These are phyloP conservation scores for Diarsia rubi DNA, from an alignment of 2,888 invertebrate species.

Conservation along the genomic window DNA sequence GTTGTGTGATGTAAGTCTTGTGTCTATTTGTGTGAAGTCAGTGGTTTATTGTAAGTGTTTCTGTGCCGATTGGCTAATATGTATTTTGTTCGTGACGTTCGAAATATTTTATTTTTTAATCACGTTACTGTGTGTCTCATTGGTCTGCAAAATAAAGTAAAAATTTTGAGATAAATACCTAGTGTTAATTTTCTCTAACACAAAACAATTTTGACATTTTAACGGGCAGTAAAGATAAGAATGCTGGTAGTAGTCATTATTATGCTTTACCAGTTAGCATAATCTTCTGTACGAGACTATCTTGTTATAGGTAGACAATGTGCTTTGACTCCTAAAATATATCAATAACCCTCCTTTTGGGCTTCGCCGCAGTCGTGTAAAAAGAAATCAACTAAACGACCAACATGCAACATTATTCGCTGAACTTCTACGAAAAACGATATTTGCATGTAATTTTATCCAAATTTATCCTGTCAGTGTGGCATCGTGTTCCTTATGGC, in stretches of 20 bases:
- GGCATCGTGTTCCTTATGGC: conserved; percentile 60
- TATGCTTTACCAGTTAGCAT: neutral
- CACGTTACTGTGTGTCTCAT: neutral
- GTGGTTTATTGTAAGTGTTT: conserved; percentile 13
- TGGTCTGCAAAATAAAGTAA: neutral
- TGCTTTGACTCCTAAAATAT: neutral
- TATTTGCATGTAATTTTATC: conserved; percentile 61
- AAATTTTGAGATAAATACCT: neutral
- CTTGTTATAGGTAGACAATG: neutral
- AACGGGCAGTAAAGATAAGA: neutral
- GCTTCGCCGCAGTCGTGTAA: neutral
- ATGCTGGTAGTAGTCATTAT: neutral
- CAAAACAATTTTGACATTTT: neutral
- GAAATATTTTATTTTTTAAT: neutral
- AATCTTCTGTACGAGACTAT: neutral
- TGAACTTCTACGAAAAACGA: conserved; percentile 54
- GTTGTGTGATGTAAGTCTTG: conserved; percentile 20
- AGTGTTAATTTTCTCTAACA: neutral
- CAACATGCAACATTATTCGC: conserved; percentile 10
- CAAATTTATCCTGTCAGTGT: conserved; percentile 58
- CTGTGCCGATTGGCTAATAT: neutral
- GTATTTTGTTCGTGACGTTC: neutral
- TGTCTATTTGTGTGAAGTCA: conserved; percentile 21
- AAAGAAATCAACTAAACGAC: conserved; percentile 13
- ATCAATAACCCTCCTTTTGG: too few species aligned